A percentile compares a stretch with the other conserved stretches of the same genome.
Evolutionary conservation across 1,140 invertebrate genomes (phyloP).

Genomic region (Drosophila truncata): DNA sequence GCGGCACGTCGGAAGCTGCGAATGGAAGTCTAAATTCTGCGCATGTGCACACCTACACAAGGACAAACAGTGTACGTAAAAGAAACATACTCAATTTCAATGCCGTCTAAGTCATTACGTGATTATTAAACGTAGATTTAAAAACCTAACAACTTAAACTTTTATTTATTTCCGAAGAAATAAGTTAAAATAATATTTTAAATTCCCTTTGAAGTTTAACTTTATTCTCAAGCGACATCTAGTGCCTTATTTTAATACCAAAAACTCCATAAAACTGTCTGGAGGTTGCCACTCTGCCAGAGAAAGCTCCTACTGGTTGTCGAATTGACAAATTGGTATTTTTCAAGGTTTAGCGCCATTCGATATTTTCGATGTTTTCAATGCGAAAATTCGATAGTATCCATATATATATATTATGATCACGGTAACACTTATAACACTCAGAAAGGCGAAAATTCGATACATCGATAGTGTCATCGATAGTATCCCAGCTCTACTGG

Average conservation of each 20-base stretch:
- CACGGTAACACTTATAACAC: no score
- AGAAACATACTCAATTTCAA: not conserved
- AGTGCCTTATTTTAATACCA: not conserved
- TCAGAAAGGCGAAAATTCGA: no score
- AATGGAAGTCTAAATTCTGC: conserved; percentile 24
- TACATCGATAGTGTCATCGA: no score
- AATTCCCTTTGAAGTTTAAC: not conserved
- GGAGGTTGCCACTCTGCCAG: no score
- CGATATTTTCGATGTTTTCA: no score
- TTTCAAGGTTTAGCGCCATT: no score
- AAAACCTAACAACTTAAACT: not conserved
- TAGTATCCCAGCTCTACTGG: no score
- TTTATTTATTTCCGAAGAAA: not conserved
- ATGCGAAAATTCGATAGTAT: no score
- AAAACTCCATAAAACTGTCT: no score
- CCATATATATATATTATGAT: no score
- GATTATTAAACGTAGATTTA: not conserved
- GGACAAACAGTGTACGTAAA: conserved; percentile 7
- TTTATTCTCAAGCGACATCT: not conserved
- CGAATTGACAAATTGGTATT: no score
- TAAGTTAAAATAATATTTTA: not conserved
- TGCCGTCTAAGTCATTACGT: conserved; percentile 10
- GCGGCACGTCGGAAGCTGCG: not conserved
- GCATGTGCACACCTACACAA: conserved; percentile 48
- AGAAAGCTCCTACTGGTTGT: no score